Evolutionary conservation across 1,140 invertebrate genomes (phyloP).

Genomic region (Caenorhabditis remanei): DNA sequence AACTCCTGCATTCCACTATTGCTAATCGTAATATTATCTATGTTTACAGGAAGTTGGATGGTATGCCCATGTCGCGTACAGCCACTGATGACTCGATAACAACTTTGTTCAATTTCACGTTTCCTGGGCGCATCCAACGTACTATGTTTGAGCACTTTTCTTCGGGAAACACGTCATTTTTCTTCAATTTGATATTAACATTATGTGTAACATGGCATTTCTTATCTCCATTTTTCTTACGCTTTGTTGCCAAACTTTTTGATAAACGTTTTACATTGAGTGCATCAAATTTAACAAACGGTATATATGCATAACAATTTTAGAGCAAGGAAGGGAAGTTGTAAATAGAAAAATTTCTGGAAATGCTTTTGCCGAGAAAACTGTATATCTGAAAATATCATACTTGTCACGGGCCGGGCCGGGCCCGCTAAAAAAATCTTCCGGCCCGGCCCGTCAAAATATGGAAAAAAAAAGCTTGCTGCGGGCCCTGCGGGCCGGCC

Average conservation of each 20-base stretch:
- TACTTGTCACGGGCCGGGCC: too few species aligned
- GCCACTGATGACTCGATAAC: constrained; percentile 13
- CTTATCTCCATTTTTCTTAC: neutral
- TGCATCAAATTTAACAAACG: neutral
- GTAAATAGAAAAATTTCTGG: neutral
- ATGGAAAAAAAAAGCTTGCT: too few species aligned
- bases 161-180: constrained; percentile 29
- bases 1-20: neutral
- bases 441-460: too few species aligned
- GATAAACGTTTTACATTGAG: constrained; percentile 5
- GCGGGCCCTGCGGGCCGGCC: too few species aligned
- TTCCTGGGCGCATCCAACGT: constrained; percentile 27
- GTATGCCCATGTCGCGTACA: constrained; percentile 40
- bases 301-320: neutral
- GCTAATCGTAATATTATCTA: neutral
- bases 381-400: too few species aligned
- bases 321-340: neutral
- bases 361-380: too few species aligned
- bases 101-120: neutral
- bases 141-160: constrained; percentile 43
- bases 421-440: too few species aligned
- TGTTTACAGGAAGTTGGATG: constrained; percentile 51
- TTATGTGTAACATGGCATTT: constrained; percentile 20
- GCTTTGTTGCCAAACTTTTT: neutral
- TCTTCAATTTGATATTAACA: constrained; percentile 13